Evolutionary conservation across 2,797 vertebrate species (phyloP).

Genomic region (Chaenodraco wilsoni): DNA sequence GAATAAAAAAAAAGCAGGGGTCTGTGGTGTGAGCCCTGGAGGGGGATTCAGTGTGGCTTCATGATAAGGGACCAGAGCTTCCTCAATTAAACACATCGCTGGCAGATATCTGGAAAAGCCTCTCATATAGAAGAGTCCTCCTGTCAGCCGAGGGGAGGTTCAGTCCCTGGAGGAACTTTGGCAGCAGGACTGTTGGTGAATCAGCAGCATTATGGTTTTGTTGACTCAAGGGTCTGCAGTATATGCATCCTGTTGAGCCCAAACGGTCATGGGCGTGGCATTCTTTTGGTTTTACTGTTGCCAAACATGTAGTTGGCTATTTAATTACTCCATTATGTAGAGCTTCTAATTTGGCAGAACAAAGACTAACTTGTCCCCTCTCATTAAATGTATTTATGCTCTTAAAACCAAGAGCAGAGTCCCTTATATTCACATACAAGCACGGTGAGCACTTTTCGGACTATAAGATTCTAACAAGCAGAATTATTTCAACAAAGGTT

Average conservation of each 20-base stretch:
- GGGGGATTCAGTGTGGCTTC: constrained; percentile 57
- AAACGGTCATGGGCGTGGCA: constrained; percentile 55
- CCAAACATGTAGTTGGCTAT: constrained; percentile 32
- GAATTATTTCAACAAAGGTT: constrained; percentile 1
- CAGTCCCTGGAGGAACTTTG: constrained; percentile 27
- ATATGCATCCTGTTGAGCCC: constrained; percentile 56
- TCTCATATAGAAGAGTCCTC: constrained; percentile 7
- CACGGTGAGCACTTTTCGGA: background rate
- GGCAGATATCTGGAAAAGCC: constrained; percentile 58
- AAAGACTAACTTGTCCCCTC: constrained; percentile 26
- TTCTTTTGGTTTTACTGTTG: constrained; percentile 22
- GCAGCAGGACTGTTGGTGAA: constrained; percentile 67
- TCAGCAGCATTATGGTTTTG: constrained; percentile 61
- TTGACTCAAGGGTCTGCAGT: constrained; percentile 51
- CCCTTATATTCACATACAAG: background rate
- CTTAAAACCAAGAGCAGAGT: background rate
- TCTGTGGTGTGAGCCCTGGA: constrained; percentile 30
- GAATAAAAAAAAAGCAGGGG: constrained; percentile 33
- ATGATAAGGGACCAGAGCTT: constrained; percentile 77
- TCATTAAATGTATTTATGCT: background rate
- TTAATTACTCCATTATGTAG: constrained; percentile 7
- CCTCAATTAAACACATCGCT: constrained; percentile 70
- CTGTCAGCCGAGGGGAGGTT: constrained; percentile 45
- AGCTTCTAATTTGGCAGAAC: constrained; percentile 38
- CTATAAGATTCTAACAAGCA: background rate